Conservation (phyloP, 2,888 invertebrate genomes). For the Suillia variegata region DNA sequence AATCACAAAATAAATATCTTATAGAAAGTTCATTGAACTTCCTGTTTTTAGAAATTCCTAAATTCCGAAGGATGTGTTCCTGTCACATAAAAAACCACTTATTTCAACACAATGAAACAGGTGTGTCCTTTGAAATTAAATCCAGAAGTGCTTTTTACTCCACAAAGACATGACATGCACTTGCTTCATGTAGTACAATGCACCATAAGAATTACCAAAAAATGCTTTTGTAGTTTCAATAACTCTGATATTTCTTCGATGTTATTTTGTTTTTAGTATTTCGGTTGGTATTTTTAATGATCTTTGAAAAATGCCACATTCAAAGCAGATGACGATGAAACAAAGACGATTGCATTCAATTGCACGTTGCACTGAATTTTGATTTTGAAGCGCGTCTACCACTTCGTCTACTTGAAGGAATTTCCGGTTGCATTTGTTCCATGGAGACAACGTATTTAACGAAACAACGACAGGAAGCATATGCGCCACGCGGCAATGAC, state of each 20-base stretch:
- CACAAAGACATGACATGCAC: constrained; percentile 23
- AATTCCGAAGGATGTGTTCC: background rate
- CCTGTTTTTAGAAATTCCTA: background rate
- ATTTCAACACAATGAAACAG: constrained; percentile 27
- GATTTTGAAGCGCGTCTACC: too few species aligned
- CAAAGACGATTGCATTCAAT: background rate
- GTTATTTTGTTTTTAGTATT: too few species aligned
- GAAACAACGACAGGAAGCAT: constrained; percentile 1
- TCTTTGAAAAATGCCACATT: too few species aligned
- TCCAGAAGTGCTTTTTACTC: constrained; percentile 5
- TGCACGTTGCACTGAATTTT: background rate
- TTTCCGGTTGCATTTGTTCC: constrained; percentile 33
- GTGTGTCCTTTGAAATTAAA: constrained; percentile 30
- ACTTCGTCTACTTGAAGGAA: constrained; percentile 30
- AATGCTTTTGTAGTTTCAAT: constrained; percentile 28
- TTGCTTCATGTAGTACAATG: constrained; percentile 23
- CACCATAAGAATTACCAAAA: background rate
- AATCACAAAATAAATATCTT: background rate
- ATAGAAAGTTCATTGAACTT: constrained; percentile 28
- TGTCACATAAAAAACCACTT: background rate
- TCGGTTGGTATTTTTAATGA: too few species aligned
- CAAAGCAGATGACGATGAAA: too few species aligned
- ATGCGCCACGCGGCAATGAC: background rate
- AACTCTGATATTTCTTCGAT: background rate
- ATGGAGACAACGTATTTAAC: too few species aligned